Percentiles rank a stretch among this genome's conserved stretches.
Conservation (phyloP, 1,140 invertebrate genomes). For the Trichoplusia ni region DNA sequence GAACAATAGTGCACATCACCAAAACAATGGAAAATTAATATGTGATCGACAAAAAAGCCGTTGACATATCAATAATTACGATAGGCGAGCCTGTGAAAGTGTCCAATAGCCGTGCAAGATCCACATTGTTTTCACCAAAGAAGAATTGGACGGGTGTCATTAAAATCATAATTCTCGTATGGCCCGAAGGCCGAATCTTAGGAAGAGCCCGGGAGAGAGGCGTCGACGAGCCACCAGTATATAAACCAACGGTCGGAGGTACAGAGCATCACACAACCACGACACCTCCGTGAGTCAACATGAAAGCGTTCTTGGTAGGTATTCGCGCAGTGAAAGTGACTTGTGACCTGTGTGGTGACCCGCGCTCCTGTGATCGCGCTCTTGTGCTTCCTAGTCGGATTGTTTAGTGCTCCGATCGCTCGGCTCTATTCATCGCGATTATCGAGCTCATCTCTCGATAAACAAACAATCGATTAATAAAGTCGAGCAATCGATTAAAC, state of each 20-base stretch:
- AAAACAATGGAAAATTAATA: constrained; percentile 29
- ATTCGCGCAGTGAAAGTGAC: constrained; percentile 71
- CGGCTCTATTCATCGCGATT: constrained; percentile 44
- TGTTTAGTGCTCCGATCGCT: constrained; percentile 44
- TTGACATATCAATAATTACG: constrained; percentile 42
- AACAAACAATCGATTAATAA: constrained; percentile 37
- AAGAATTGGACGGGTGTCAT: constrained; percentile 75
- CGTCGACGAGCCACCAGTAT: constrained; percentile 63
- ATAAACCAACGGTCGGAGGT: constrained; percentile 65
- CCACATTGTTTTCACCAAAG: constrained; percentile 78
- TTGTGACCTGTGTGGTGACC: constrained; percentile 67
- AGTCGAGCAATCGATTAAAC: constrained; percentile 27
- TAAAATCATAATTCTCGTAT: constrained; percentile 80
- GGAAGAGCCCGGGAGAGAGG: constrained; percentile 78
- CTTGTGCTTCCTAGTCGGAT: constrained; percentile 57
- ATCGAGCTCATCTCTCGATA: constrained; percentile 12
- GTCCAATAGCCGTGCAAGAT: constrained; percentile 52
- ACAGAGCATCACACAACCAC: constrained; percentile 77
- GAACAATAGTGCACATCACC: not conserved
- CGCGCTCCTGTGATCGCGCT: constrained; percentile 40
- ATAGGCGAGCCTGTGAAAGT: constrained; percentile 59
- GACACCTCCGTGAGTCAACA: constrained; percentile 77
- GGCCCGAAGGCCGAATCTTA: constrained; percentile 79
- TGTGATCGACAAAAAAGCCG: not conserved
- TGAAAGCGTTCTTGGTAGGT: constrained; percentile 81